Evolutionary conservation across 2,113 vertebrate species (phyloP), one percentile per base, ranked within the genome.

Genomic region (Beaufortia kweichowensis): DNA sequence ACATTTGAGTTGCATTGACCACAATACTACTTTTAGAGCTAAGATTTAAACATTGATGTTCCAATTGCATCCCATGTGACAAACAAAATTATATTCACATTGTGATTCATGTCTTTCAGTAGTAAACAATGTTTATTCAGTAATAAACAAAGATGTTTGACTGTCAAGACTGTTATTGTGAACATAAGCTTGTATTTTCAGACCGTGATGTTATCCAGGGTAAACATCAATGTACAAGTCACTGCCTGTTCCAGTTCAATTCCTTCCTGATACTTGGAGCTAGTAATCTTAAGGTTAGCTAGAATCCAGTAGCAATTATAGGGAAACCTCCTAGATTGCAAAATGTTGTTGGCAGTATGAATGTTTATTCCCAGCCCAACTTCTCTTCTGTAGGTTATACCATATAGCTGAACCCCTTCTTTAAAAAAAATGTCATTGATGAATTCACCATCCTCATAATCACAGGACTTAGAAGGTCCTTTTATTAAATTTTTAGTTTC

Each of bases 21-120:
- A 7, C 85, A 71, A 79, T 81, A 72, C 72, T 26, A 33, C 70
- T 35, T 78, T 43, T 48, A 29, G 77, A 69, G 77, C 83, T 41
- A 31, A 72, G 46, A 61, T 73, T 70, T 17, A 19, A 79, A 66
- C 78, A 84, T 85, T 83, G 82, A 86, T 77, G 79, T 90, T 87
- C 85, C 83, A 84, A 81, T 86, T 87, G 81, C 85, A 90, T 87
- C 15, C 82, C 85, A 78, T 79, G 87, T 84, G 86, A 87, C 84
- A 88, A 87, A 90, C 83, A 75, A 81, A 86, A 83, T 82, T 82
- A 81, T 71, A 79, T 33, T 55, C 60, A 71, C 82, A 76, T 50
- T 66, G 19, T n/a, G 9, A n/a, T 46, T 14, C 11, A 15, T 46
- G 80, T 79, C 83, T 86, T 76, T 8, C 48, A 85, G 50, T 35